phyloP scores from a whole-genome alignment of 2,797 vertebrate genomes.

The Danio albolineatus region DNA sequence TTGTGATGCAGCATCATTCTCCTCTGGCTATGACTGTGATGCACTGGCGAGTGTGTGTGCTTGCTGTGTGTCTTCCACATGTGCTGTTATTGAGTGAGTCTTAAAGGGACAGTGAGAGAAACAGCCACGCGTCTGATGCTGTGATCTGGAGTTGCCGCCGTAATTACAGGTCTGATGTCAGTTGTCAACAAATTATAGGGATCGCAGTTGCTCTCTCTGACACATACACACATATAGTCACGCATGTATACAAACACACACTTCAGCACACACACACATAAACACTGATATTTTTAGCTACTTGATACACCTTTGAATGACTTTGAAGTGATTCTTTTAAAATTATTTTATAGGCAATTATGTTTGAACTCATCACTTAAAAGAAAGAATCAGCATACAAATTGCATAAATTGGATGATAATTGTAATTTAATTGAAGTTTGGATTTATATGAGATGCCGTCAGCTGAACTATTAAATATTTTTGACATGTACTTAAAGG shows the following conservation, averaged over 20 bases:
- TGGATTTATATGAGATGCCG: too few species aligned
- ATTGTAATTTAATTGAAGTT: too few species aligned
- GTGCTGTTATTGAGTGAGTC: conserved; percentile 45
- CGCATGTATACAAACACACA: conserved; percentile 19
- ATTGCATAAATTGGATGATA: too few species aligned
- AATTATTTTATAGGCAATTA: too few species aligned
- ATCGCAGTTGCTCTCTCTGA: conserved; percentile 42
- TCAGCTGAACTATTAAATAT: too few species aligned
- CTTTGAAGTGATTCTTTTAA: too few species aligned
- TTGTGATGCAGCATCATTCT: too few species aligned
- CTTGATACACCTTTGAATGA: neutral
- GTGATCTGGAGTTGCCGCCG: conserved; percentile 30
- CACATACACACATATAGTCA: conserved; percentile 37
- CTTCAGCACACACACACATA: neutral
- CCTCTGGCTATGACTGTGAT: conserved; percentile 9
- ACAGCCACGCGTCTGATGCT: conserved; percentile 31
- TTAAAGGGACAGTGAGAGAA: conserved; percentile 54
- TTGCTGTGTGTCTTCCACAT: conserved; percentile 18
- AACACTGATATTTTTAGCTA: neutral
- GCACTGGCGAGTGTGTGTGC: conserved; percentile 22
- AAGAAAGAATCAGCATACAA: too few species aligned
- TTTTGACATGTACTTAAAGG: too few species aligned
- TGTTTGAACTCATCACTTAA: too few species aligned
- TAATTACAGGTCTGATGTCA: conserved; percentile 61
- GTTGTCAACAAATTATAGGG: conserved; percentile 58